Evolutionary conservation across 30 jellyfish, hydroid and myxozoan species (phyloP), one percentile per base, ranked within the genome.

Genomic region (Pelagia noctiluca): DNA sequence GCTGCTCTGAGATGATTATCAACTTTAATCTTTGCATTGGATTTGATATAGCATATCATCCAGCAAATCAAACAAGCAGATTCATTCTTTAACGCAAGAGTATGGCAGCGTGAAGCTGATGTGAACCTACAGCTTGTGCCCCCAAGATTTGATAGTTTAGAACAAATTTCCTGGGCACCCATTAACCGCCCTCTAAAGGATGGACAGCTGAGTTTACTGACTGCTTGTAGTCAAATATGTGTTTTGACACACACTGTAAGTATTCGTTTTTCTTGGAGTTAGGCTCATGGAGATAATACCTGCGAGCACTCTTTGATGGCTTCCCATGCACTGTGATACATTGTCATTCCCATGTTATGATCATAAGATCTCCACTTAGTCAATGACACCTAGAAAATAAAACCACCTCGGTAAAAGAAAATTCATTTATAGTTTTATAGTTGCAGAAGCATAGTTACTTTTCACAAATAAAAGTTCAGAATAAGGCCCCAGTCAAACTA

Each of bases 291-390:
- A 18, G 2, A 46, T 2, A 4, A 2, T 16, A 87, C 98, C 87
- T 87, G 50, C 11, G 91, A 28, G 62, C 96, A 87, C 48, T 76
- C 62, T 50, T 92, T 86, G 48, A 92, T 80, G 25, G 38, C 63
- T 26, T 80, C 84, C 98, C 98, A 92, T 12, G 96, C 73, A 54
- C 70, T 78, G 28, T 96, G 89, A 62, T 92, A 92, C 80, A 92
- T n/a, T 53, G 98, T 86, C 98, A 92, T 92, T 13, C 96, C 98
- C 98, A 92, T 92, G 53, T 92, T 92, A 81, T 92, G 98, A 12
- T 87, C 91, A 48, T 90, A 76, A 11, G 98, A 92, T 2, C 88
- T 67, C 98, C 98, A 92, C 22, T 16, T n/a, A 5, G 97, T 71
- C 83, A 80, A 38, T 25, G 80, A 49, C 54, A 86, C 97, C 98